Conservation (phyloP, 2,113 vertebrate species). For the Clarias macrocephalus region DNA sequence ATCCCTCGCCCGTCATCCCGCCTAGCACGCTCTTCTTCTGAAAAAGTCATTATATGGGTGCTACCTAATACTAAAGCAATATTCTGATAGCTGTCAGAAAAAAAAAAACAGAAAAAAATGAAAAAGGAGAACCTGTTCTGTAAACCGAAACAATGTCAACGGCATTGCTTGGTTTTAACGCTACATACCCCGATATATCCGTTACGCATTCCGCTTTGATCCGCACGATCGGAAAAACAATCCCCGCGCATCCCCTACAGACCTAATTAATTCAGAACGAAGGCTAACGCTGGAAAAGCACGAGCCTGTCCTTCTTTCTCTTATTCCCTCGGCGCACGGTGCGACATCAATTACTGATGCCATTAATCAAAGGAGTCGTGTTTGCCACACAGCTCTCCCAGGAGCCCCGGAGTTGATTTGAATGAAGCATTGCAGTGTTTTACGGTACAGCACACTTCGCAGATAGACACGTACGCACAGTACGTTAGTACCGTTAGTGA, state of each 20-base stretch:
- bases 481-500: not conserved
- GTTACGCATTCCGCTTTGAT: not conserved
- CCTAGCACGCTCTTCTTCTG: not conserved
- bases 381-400: not conserved
- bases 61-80: not conserved
- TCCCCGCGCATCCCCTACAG: not conserved
- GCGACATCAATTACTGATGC: conserved; percentile 9
- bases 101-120: not conserved
- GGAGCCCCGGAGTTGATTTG: not conserved
- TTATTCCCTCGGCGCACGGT: not conserved
- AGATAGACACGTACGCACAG: not conserved
- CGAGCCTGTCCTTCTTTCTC: not conserved
- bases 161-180: too few relatives aligned
- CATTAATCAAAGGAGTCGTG: not conserved
- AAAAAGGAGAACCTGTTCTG: not conserved
- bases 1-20: not conserved
- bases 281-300: not conserved
- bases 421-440: not conserved
- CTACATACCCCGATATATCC: not conserved
- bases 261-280: conserved; percentile 3
- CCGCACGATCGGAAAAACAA: not conserved
- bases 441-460: not conserved
- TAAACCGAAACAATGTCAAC: not conserved
- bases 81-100: not conserved
- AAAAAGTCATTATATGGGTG: not conserved